Evolutionary conservation across 2,113 vertebrate species (phyloP).

Genomic region (Rhinoderma darwinii): DNA sequence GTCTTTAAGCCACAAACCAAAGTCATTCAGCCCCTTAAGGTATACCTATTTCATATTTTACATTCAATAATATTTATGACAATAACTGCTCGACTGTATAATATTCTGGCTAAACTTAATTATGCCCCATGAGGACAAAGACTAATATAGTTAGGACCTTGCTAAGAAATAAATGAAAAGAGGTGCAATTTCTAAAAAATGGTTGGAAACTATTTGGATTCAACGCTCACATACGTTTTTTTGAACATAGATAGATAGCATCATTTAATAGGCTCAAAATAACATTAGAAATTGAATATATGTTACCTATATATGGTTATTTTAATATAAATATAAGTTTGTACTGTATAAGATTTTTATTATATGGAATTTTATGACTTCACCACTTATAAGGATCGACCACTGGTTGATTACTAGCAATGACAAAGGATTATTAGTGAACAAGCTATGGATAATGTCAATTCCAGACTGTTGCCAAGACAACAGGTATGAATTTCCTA

Average conservation of each 20-base stretch:
- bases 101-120: neutral
- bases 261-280: neutral
- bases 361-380: neutral
- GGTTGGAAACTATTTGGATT: too few species aligned
- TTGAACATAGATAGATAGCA: neutral
- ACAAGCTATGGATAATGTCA: constrained; percentile 56
- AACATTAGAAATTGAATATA: neutral
- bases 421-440: constrained; percentile 1
- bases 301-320: neutral
- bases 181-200: too few species aligned
- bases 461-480: constrained; percentile 55
- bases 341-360: neutral
- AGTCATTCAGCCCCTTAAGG: too few species aligned
- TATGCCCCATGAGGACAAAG: neutral
- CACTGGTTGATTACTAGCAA: neutral
- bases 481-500: constrained; percentile 40
- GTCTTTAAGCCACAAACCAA: too few species aligned
- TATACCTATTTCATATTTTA: constrained; percentile 5
- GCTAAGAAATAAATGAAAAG: neutral
- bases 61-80: neutral
- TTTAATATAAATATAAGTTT: neutral
- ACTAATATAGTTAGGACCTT: neutral
- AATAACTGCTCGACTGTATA: neutral
- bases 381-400: neutral
- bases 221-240: too few species aligned